Conservation (phyloP, 2,797 vertebrate genomes). For the Pseudocheirus occidentalis region DNA sequence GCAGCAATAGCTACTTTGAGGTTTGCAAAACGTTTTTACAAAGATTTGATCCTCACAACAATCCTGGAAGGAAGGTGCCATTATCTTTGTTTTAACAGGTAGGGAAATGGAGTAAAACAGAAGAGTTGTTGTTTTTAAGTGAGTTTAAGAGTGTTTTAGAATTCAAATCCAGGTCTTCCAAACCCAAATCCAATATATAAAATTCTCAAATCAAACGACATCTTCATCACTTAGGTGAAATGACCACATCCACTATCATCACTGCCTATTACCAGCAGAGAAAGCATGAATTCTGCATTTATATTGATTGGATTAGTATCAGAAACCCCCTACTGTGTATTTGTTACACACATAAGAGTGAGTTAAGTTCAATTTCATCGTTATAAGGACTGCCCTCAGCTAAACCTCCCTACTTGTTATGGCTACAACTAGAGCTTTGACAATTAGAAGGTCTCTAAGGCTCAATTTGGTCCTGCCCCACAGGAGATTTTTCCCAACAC, state of each 20-base stretch:
- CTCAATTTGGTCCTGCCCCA: not conserved
- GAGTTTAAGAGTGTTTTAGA: slow-evolving; percentile 34
- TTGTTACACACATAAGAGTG: no score
- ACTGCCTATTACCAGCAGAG: not conserved
- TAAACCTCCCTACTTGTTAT: not conserved
- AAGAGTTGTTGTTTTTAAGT: slow-evolving; percentile 1
- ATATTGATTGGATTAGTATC: not conserved
- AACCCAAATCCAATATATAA: slow-evolving; percentile 25
- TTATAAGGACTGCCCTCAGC: slow-evolving; percentile 50
- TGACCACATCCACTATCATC: not conserved
- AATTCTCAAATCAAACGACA: slow-evolving; percentile 53
- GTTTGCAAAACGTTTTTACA: not conserved
- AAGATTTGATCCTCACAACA: not conserved
- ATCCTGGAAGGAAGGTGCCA: not conserved
- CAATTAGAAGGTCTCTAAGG: not conserved
- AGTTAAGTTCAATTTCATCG: slow-evolving; percentile 47
- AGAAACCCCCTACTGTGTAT: not conserved
- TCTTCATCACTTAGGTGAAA: slow-evolving; percentile 75
- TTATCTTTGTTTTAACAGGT: not conserved
- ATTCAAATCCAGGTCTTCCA: not conserved
- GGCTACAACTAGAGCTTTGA: not conserved
- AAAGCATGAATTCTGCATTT: not conserved
- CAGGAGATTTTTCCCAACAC: slow-evolving; percentile 67
- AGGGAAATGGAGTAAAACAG: not conserved
- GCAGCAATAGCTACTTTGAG: not conserved